Base-by-base conservation (phyloP, 2,888 invertebrate species). In the Netelia inedita region DNA sequence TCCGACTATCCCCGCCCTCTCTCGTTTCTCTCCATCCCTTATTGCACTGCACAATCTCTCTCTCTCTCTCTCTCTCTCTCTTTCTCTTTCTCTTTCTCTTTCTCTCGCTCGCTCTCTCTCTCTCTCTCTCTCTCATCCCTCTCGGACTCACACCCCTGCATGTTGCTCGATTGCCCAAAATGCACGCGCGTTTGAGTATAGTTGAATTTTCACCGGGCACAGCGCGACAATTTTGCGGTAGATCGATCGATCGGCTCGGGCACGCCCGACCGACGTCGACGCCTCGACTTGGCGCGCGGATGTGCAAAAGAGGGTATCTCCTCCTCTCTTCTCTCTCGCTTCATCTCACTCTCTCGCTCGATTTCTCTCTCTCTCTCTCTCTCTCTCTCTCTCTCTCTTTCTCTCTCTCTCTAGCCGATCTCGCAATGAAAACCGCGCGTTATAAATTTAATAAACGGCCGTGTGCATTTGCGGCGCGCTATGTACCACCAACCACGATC, bases 1-100 rank as follows among this genome's bases (percentile, higher is more conserved):
- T 91, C 89, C 83, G 71, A 87, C 86, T 86, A 86, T 86, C 85
- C 63, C 68, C 65, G 65, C 82, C 82, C 73, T 68, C 76, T 19
- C 57, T 57, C 14, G 75, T 59, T 72, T 61, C 55, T 28, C 46
- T 21, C 21, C 76, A 14, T 43, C 55, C 50, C 65, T 57, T 50
- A 57, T 50, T 68, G 65, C 66, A 46, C 46, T 55, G 57, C 78
- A 5, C 35, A 35, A 35, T 35, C 35, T 35, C 71, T 46, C 83
- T 73, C 55, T 59, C 55, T 63, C 16, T 21, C 21, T 53, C 21
- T 53, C n/a, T 50, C 21, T 6, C n/a, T 10, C 19, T 14, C 28
- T 21, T 21, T 66, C 66, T 23, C 41, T 41, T 41, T 46, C 73
- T 43, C 19, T 46, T 50, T 66, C 50, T 57, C 50, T n/a, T 9